Percentiles rank a stretch among this genome's conserved stretches.
phyloP scores from a whole-genome alignment of 2,888 invertebrate species.

The Epinotia demarniana region DNA sequence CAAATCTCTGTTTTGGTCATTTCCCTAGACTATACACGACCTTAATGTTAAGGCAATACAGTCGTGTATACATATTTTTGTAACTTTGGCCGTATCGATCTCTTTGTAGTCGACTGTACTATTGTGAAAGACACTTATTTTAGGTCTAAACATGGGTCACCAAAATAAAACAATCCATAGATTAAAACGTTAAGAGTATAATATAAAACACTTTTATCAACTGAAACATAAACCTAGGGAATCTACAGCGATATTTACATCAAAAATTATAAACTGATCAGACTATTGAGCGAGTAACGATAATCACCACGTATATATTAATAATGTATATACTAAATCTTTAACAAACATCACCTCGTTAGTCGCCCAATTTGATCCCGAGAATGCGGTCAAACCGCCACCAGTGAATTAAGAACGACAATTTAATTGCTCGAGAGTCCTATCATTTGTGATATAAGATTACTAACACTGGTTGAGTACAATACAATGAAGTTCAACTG shows the following conservation, averaged over 20 bases:
- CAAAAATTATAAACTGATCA: slow-evolving; percentile 71
- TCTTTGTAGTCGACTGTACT: no score
- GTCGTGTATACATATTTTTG: no score
- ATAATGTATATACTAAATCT: slow-evolving; percentile 37
- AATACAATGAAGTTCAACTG: slow-evolving; percentile 32
- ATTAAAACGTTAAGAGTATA: slow-evolving; percentile 76
- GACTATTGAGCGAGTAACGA: slow-evolving; percentile 62
- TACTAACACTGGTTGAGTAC: slow-evolving; percentile 31
- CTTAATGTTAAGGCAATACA: no score
- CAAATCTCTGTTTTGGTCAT: no score
- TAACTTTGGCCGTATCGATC: no score
- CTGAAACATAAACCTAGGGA: slow-evolving; percentile 80
- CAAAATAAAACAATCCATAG: slow-evolving; percentile 59
- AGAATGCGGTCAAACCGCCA: slow-evolving; percentile 35
- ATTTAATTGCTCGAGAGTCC: slow-evolving; percentile 39
- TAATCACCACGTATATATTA: slow-evolving; percentile 41
- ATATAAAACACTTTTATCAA: slow-evolving; percentile 84
- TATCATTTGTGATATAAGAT: slow-evolving; percentile 37
- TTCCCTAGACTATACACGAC: no score
- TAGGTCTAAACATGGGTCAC: slow-evolving; percentile 45
- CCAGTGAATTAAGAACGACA: slow-evolving; percentile 28
- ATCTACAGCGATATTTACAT: slow-evolving; percentile 80
- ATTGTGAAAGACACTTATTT: no score
- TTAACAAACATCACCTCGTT: slow-evolving; percentile 30
- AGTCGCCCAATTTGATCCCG: slow-evolving; percentile 41